Evolutionary conservation across 2,888 invertebrate species (phyloP).

Genomic region (Catocala sponsa): DNA sequence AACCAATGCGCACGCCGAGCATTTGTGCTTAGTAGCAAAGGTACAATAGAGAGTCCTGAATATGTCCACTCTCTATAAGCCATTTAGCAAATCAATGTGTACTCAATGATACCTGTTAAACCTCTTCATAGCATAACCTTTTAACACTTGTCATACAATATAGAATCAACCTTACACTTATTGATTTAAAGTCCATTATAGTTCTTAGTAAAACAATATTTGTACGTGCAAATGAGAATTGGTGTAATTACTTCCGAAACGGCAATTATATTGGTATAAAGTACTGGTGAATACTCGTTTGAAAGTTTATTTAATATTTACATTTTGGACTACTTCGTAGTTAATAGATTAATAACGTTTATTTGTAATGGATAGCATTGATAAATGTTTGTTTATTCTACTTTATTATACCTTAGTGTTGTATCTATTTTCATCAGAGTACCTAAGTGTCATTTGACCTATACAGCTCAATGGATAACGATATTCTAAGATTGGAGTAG

Average conservation of each 20-base stretch:
- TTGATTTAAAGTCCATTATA: slow-evolving; percentile 20
- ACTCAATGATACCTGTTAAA: slow-evolving; percentile 47
- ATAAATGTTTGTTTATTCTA: no score
- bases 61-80: slow-evolving; percentile 30
- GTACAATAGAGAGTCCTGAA: slow-evolving; percentile 1
- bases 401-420: no score
- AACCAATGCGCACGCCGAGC: no score
- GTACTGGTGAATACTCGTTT: slow-evolving; percentile 32
- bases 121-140: slow-evolving; percentile 52
- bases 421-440: no score
- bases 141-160: slow-evolving; percentile 44
- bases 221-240: slow-evolving; percentile 56
- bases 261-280: slow-evolving; percentile 54
- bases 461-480: no score
- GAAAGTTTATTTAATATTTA: slow-evolving; percentile 42
- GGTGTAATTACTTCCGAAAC: slow-evolving; percentile 61
- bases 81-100: slow-evolving; percentile 48
- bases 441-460: no score
- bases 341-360: background rate
- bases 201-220: slow-evolving; percentile 47
- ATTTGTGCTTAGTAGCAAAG: background rate
- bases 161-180: slow-evolving; percentile 18
- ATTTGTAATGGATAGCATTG: no score
- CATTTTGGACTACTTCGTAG: slow-evolving; percentile 25
- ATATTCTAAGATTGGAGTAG: no score